Evolutionary conservation across 2,888 invertebrate genomes (phyloP).

Genomic region (Galeopsomyia nigrocyanea): DNA sequence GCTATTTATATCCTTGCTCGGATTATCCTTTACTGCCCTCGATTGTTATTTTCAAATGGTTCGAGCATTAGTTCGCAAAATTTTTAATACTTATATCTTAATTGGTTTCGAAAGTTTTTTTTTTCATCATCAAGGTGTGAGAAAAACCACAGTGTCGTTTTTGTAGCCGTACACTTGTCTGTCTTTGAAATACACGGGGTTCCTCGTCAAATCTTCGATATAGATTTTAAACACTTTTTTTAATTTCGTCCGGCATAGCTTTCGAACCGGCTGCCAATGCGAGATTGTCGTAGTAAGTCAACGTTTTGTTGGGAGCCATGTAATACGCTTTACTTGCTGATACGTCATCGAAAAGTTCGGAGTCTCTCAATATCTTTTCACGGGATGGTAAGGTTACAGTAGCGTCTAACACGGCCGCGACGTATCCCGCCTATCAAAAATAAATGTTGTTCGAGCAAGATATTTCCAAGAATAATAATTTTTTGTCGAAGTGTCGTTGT

Average conservation of each 20-base stretch:
- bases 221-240: too few relatives aligned
- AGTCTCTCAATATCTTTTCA: constrained; percentile 75
- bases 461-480: neutral
- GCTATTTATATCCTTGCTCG: too few relatives aligned
- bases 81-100: too few relatives aligned
- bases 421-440: constrained; percentile 73
- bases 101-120: too few relatives aligned
- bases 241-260: constrained; percentile 30
- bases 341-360: constrained; percentile 65
- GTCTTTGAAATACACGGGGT: too few relatives aligned
- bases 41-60: too few relatives aligned
- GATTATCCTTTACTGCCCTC: too few relatives aligned
- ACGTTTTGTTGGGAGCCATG: constrained; percentile 64
- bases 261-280: constrained; percentile 64
- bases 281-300: constrained; percentile 69
- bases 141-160: too few relatives aligned
- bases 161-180: too few relatives aligned
- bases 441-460: neutral
- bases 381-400: constrained; percentile 74
- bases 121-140: too few relatives aligned
- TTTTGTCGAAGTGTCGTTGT: neutral
- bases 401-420: constrained; percentile 74
- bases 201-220: too few relatives aligned
- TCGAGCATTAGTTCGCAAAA: too few relatives aligned
- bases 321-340: constrained; percentile 64